phyloP scores from a whole-genome alignment of 2,797 vertebrate species.

The Halcyon chelicuti region DNA sequence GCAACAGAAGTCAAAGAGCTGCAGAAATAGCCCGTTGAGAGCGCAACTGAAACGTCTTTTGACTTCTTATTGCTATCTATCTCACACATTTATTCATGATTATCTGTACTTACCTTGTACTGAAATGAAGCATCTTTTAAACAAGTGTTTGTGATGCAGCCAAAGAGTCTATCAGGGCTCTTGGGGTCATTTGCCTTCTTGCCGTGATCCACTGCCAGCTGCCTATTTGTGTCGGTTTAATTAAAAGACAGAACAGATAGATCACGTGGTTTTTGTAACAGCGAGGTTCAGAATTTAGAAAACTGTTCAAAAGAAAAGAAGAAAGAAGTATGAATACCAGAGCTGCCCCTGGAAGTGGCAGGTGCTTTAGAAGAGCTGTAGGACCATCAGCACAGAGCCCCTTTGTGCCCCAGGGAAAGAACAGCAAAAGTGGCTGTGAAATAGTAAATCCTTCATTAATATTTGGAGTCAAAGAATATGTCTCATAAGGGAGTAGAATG shows the following conservation, averaged over 20 bases:
- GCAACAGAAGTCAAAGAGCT: not conserved
- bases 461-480: not conserved
- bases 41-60: not conserved
- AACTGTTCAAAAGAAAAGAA: not conserved
- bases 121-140: not conserved
- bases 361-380: not conserved
- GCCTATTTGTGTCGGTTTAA: not conserved
- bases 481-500: not conserved
- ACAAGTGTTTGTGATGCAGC: not conserved
- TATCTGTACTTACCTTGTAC: not conserved
- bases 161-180: not conserved
- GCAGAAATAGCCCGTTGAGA: not conserved
- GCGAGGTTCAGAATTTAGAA: not conserved
- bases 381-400: accelerated
- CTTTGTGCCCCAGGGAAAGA: not conserved
- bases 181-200: not conserved
- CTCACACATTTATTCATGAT: not conserved
- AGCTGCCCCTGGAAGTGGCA: not conserved
- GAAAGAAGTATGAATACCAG: not conserved
- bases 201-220: not conserved
- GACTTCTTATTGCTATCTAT: not conserved
- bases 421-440: not conserved
- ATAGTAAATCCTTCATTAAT: not conserved
- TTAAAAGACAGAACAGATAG: not conserved
- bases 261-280: not conserved